A percentile compares a stretch with the other conserved stretches of the same genome.
Evolutionary conservation across 92 coral and sea anemone species (phyloP).

Genomic region (Pocillopora meandrina): DNA sequence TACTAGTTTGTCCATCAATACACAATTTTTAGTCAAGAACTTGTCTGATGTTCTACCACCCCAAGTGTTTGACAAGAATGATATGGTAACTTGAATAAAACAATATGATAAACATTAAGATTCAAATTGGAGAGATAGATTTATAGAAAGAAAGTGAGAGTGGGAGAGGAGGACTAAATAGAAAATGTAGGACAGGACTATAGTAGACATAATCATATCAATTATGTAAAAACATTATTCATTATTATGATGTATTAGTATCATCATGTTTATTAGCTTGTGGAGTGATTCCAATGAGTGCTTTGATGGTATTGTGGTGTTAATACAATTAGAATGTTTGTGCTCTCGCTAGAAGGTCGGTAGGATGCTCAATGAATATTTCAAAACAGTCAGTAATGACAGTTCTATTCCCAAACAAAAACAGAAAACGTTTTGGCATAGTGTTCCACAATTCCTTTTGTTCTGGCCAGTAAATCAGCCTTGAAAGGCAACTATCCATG

Average conservation of each 20-base stretch:
- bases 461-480: slow-evolving; percentile 57
- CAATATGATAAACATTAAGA: no score
- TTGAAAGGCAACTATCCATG: slow-evolving; percentile 38
- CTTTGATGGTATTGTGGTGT: slow-evolving; percentile 61
- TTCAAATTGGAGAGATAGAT: no score
- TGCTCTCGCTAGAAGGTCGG: slow-evolving; percentile 63
- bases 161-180: no score
- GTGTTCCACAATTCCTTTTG: slow-evolving; percentile 57
- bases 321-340: slow-evolving; percentile 57
- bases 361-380: slow-evolving; percentile 47
- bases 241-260: no score
- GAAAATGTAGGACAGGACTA: no score
- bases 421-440: slow-evolving; percentile 56
- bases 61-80: slow-evolving; percentile 59
- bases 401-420: slow-evolving; percentile 52
- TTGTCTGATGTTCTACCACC: slow-evolving; percentile 59
- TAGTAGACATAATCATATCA: no score
- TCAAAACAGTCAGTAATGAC: slow-evolving; percentile 13
- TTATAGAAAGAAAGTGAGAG: no score
- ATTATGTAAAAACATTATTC: no score
- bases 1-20: slow-evolving; percentile 19
- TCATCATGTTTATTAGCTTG: slow-evolving; percentile 18
- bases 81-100: slow-evolving; percentile 57
- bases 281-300: slow-evolving; percentile 60
- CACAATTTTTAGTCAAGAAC: slow-evolving; percentile 47